phyloP scores from a whole-genome alignment of 2,113 vertebrate genomes.

The Petroica traversi region DNA sequence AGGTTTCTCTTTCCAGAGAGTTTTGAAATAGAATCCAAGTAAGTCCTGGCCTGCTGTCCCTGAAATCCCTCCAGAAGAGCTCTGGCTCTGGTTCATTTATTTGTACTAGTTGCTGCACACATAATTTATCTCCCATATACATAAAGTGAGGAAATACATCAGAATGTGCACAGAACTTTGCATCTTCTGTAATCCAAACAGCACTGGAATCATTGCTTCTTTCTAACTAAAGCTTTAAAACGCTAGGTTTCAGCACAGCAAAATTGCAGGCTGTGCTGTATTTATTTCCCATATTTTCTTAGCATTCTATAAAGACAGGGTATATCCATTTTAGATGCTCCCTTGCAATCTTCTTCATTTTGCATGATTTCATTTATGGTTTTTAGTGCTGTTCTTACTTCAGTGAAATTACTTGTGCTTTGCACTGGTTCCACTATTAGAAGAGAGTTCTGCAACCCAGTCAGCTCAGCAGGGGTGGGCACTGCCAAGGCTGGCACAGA shows the following conservation, averaged over 20 bases:
- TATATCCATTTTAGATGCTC: neutral
- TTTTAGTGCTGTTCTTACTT: neutral
- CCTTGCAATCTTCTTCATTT: neutral
- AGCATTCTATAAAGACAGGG: neutral
- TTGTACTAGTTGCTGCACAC: slow-evolving; percentile 17
- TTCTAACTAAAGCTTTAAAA: neutral
- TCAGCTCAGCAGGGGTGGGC: neutral
- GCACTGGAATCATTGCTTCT: neutral
- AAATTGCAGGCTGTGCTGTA: neutral
- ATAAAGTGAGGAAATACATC: slow-evolving; percentile 35
- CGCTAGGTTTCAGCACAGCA: neutral
- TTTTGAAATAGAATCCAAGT: slow-evolving; percentile 58
- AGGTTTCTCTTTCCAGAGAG: slow-evolving; percentile 22
- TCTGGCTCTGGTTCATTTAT: slow-evolving; percentile 37
- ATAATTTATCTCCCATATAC: neutral
- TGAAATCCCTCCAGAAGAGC: slow-evolving; percentile 23
- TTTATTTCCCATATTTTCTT: neutral
- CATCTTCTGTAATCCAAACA: slow-evolving; percentile 8
- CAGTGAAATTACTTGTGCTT: neutral
- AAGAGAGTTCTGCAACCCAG: neutral
- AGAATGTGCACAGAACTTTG: neutral
- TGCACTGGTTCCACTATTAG: neutral
- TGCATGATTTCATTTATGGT: neutral
- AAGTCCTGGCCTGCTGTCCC: slow-evolving; percentile 54
- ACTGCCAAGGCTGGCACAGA: too few species aligned